Percentiles rank a stretch among this genome's conserved stretches.
phyloP scores from a whole-genome alignment of 2,888 invertebrate genomes.

The Diarsia brunnea region DNA sequence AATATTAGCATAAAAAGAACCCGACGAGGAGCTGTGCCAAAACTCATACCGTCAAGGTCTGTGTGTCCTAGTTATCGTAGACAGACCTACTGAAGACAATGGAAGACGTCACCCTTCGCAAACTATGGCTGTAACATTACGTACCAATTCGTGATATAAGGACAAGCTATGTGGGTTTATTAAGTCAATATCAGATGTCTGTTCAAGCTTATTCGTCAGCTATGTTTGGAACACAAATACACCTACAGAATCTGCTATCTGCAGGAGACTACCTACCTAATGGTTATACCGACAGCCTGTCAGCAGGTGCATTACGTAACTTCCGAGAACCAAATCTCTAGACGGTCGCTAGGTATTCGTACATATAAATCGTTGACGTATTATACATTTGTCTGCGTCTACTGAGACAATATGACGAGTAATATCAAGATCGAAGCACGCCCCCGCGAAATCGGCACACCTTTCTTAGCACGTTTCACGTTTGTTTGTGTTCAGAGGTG shows the following conservation, averaged over 20 bases:
- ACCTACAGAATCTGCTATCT: slow-evolving; percentile 5
- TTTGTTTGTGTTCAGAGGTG: slow-evolving; percentile 72
- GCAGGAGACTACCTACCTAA: slow-evolving; percentile 11
- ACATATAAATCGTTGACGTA: slow-evolving; percentile 49
- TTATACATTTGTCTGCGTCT: slow-evolving; percentile 47
- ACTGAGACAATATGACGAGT: slow-evolving; percentile 53
- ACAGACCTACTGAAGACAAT: slow-evolving; percentile 36
- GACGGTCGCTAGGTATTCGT: slow-evolving; percentile 1
- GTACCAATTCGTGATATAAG: slow-evolving; percentile 17
- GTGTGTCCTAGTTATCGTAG: slow-evolving; percentile 54
- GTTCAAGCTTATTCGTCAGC: slow-evolving; percentile 14
- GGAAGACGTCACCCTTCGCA: slow-evolving; percentile 21
- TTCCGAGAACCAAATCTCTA: slow-evolving; percentile 2
- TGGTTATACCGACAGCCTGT: slow-evolving; percentile 9
- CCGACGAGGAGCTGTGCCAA: slow-evolving; percentile 59
- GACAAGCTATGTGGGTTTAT: slow-evolving; percentile 1
- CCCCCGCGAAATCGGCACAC: slow-evolving; percentile 69
- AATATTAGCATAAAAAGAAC: slow-evolving; percentile 60
- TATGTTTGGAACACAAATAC: slow-evolving; percentile 22
- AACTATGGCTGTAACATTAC: slow-evolving; percentile 19
- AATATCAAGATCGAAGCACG: slow-evolving; percentile 52
- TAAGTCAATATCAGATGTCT: slow-evolving; percentile 26
- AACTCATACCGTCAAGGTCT: slow-evolving; percentile 59
- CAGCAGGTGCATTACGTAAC: slow-evolving; percentile 43
- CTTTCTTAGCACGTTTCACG: slow-evolving; percentile 71